Conservation (phyloP, 2,888 invertebrate genomes). For the Proisotoma minuta region DNA sequence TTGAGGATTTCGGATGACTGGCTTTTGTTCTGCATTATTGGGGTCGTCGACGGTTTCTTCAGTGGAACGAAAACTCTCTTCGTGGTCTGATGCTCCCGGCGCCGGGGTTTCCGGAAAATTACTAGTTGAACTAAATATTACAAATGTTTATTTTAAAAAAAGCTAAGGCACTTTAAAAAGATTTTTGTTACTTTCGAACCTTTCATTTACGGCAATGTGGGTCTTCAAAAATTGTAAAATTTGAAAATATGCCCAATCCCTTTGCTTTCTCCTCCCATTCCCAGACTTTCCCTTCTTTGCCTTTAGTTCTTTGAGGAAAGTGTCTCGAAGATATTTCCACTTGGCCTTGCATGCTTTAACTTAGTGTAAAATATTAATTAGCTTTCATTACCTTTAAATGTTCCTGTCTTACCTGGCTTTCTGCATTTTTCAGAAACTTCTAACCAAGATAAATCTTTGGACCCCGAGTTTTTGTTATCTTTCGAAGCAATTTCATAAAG, state of each 20-base stretch:
- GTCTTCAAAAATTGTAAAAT: constrained; percentile 1
- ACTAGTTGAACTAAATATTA: not conserved
- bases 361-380: not conserved
- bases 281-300: constrained; percentile 16
- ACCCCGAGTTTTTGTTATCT: not conserved
- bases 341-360: constrained; percentile 2
- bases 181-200: not conserved
- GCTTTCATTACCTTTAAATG: not conserved
- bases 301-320: not conserved
- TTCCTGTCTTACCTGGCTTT: not conserved
- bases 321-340: constrained; percentile 8
- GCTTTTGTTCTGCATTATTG: not conserved
- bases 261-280: not conserved
- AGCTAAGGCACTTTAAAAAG: not conserved
- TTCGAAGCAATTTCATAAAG: not conserved
- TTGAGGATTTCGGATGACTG: not conserved
- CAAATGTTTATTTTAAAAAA: not conserved
- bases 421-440: not conserved
- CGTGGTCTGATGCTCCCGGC: not conserved
- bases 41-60: not conserved
- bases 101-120: not conserved
- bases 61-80: not conserved
- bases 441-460: not conserved
- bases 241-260: constrained; percentile 3
- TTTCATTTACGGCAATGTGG: constrained; percentile 1